Evolutionary conservation across 2,888 invertebrate species (phyloP).

Genomic region (Dione vanillae): DNA sequence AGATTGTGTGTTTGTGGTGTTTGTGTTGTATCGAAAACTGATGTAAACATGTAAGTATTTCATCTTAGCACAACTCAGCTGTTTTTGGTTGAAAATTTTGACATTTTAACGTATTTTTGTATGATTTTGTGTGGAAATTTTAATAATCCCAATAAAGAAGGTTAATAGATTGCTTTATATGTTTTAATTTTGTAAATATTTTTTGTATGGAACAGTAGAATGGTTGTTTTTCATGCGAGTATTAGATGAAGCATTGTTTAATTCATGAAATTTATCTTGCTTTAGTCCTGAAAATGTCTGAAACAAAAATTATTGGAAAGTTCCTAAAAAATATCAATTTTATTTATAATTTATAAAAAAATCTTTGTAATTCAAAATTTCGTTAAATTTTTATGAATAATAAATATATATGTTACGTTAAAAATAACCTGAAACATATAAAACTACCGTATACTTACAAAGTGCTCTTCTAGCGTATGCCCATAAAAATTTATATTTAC

Average conservation of each 20-base stretch:
- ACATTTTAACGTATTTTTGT: background rate
- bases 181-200: background rate
- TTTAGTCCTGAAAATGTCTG: background rate
- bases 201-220: conserved; percentile 2
- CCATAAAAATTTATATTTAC: conserved; percentile 17
- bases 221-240: background rate
- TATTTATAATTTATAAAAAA: no score
- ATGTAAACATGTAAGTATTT: conserved; percentile 42
- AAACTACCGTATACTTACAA: background rate
- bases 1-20: conserved; percentile 53
- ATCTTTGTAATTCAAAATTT: no score
- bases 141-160: no score
- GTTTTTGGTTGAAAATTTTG: background rate
- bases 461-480: background rate
- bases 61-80: background rate
- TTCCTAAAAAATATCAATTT: no score
- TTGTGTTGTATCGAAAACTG: conserved; percentile 33
- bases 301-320: background rate
- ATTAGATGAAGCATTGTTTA: background rate
- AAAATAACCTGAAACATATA: background rate
- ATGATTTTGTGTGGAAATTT: background rate
- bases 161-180: no score
- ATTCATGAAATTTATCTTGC: background rate
- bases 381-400: no score
- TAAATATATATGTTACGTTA: background rate